Evolutionary conservation across 2,797 vertebrate genomes (phyloP), one percentile per base, ranked within the genome.

Genomic region (Muscicapa comitata): DNA sequence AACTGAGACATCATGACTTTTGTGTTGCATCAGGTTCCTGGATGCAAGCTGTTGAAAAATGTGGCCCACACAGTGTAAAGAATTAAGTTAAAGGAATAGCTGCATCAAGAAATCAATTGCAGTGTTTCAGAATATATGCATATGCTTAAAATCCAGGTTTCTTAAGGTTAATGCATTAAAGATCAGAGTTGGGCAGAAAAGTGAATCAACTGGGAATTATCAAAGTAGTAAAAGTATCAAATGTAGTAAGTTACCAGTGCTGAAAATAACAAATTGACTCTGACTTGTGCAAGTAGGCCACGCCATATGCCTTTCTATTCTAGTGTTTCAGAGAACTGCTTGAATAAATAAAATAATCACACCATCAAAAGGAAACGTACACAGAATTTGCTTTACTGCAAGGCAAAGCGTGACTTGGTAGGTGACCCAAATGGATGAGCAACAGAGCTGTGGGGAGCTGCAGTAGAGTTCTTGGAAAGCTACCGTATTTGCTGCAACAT

Each of bases 401-500:
- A 95, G 86, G 91, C 88, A 51, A 91, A 93, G 54, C 55, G 54
- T 90, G 88, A 78, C 80, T 95, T 19, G 5, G 86, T 96, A 94
- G 91, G 88, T 72, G 92, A 93, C 92, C 86, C 82, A 90, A 85
- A 94, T 14, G 74, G 79, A 90, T 94, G 82, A 94, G 87, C 53
- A 87, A 88, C 66, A 93, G 86, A 96, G 71, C 85, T 87, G 93
- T 74, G 73, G 91, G 93, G 74, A 87, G 72, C 76, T 86, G 82
- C 78, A 73, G 86, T 6, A 4, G 29, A 81, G 45, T 94, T 96
- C 90, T 88, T 95, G 93, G 94, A 96, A 96, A 95, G 80, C 37
- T 54, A 89, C 54, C 0, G 5, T 51, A 66, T 90, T 81, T 86
- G 65, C 90, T 76, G 91, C 51, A 65, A 80, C 9, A 62, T 51